Conservation (phyloP, 1,140 invertebrate genomes). For the Globodera rostochiensis region DNA sequence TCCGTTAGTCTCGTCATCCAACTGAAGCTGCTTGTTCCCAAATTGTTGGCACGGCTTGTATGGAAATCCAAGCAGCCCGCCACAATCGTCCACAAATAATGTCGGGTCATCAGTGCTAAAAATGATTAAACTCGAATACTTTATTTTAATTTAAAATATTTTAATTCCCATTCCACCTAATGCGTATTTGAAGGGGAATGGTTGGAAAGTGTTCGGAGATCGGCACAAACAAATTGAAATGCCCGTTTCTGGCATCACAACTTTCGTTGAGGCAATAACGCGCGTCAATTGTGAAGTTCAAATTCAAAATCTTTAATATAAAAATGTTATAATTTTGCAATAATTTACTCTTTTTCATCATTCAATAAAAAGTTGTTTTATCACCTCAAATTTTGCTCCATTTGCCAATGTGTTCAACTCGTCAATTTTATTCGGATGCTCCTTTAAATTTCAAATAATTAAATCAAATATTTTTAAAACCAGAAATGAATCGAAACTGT, state of each 20-base stretch:
- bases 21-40: constrained; percentile 24
- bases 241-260: constrained; percentile 51
- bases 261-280: constrained; percentile 56
- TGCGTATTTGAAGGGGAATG: constrained; percentile 48
- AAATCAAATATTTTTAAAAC: neutral
- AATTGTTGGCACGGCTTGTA: constrained; percentile 43
- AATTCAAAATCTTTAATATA: constrained; percentile 27
- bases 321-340: constrained; percentile 1
- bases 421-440: neutral
- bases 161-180: constrained; percentile 44
- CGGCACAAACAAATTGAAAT: constrained; percentile 62
- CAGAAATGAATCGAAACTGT: no score
- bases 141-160: constrained; percentile 1
- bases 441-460: neutral
- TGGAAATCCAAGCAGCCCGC: constrained; percentile 37
- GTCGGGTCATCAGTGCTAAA: constrained; percentile 39
- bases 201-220: constrained; percentile 58
- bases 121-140: constrained; percentile 13
- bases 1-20: neutral
- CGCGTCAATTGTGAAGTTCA: constrained; percentile 59
- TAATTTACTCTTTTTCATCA: neutral
- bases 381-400: constrained; percentile 33
- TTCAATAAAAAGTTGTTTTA: no score
- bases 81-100: constrained; percentile 48
- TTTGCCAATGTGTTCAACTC: constrained; percentile 30